These are phyloP conservation scores for Cuniculus paca DNA, from an alignment of 2,797 vertebrate genomes.

Conservation along the genomic window DNA sequence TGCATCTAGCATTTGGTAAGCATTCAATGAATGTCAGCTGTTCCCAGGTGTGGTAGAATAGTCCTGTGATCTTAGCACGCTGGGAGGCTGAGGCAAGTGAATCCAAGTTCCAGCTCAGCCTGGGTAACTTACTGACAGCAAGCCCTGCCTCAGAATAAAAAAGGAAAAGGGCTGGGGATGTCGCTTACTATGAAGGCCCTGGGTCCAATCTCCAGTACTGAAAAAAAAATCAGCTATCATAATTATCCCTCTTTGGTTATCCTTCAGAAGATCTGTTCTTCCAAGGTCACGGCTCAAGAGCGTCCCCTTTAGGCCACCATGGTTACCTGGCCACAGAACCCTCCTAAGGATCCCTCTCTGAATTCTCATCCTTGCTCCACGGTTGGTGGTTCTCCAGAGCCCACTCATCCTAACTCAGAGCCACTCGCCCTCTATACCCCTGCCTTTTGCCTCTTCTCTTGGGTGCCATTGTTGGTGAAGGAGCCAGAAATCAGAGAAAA, in stretches of 20 bases:
- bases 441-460: slow-evolving; percentile 57
- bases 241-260: background rate
- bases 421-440: background rate
- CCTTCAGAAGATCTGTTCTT: background rate
- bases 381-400: background rate
- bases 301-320: background rate
- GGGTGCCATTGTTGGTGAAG: slow-evolving; percentile 29
- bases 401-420: slow-evolving; percentile 38
- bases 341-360: background rate
- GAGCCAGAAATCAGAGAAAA: slow-evolving; percentile 56
- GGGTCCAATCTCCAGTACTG: background rate
- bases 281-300: background rate
- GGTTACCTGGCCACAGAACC: background rate
- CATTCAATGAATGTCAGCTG: slow-evolving; percentile 27
- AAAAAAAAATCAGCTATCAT: background rate
- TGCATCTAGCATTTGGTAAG: slow-evolving; percentile 48
- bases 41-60: background rate
- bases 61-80: background rate
- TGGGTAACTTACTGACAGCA: background rate
- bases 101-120: background rate
- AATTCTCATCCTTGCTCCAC: slow-evolving; percentile 1
- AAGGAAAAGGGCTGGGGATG: background rate
- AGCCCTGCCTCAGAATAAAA: background rate
- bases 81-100: background rate
- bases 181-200: background rate